Conservation (phyloP, 2,113 vertebrate species). For the Embiotoca jacksoni region DNA sequence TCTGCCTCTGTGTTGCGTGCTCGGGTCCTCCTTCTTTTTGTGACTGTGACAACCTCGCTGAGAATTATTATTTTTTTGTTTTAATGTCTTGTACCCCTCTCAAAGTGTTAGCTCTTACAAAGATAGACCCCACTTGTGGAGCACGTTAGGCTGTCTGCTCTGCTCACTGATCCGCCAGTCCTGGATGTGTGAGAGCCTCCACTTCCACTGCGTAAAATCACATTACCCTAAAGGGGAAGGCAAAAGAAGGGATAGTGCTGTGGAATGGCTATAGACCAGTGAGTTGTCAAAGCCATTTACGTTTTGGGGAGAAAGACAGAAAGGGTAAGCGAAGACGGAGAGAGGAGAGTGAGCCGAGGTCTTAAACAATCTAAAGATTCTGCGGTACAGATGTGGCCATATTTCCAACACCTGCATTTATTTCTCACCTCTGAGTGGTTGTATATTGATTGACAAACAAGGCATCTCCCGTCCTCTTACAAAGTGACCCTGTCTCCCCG, state of each 20-base stretch:
- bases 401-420: constrained; percentile 34
- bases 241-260: constrained; percentile 85
- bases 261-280: constrained; percentile 86
- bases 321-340: constrained; percentile 32
- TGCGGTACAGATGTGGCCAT: constrained; percentile 20
- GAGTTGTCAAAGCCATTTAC: constrained; percentile 90
- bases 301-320: constrained; percentile 56
- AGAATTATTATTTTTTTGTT: not conserved
- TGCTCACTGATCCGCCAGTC: constrained; percentile 61
- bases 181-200: constrained; percentile 59
- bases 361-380: constrained; percentile 20
- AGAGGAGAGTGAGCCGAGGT: constrained; percentile 20
- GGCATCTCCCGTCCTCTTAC: constrained; percentile 7
- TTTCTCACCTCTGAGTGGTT: constrained; percentile 23
- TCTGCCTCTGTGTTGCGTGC: too few species aligned
- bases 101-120: constrained; percentile 67
- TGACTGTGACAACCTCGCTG: too few species aligned
- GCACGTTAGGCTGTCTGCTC: constrained; percentile 73
- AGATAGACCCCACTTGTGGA: constrained; percentile 70
- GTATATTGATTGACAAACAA: constrained; percentile 57
- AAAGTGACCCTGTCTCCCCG: constrained; percentile 59
- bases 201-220: constrained; percentile 78
- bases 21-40: too few species aligned
- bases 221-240: constrained; percentile 89
- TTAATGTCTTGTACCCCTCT: constrained; percentile 7